These are phyloP conservation scores for Phallusia fumigata DNA, from an alignment of 23 tunicate species.

Conservation along the genomic window DNA sequence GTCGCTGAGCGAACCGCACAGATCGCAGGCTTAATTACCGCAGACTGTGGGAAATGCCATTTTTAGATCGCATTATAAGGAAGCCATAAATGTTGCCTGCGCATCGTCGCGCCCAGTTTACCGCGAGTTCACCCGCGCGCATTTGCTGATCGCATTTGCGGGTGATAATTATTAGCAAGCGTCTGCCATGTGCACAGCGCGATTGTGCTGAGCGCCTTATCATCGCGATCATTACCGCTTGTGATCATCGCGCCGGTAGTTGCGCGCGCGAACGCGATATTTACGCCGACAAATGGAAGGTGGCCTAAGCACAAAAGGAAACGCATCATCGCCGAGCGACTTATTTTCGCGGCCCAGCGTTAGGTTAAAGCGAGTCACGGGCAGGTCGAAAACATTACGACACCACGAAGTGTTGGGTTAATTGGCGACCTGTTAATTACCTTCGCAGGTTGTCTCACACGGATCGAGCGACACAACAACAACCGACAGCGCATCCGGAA, in stretches of 20 bases:
- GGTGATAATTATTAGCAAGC: background rate
- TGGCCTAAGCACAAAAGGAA: constrained; percentile 8
- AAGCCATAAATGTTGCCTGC: background rate
- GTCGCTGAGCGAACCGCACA: background rate
- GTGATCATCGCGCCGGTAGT: background rate
- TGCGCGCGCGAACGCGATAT: constrained; percentile 1
- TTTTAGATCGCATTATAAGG: background rate
- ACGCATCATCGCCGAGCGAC: background rate
- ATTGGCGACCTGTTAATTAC: background rate
- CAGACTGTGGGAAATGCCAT: constrained; percentile 1
- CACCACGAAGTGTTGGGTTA: background rate
- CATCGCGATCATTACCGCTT: background rate
- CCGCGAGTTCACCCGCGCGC: background rate
- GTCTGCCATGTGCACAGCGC: background rate
- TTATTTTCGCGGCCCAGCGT: background rate
- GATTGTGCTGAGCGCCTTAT: background rate
- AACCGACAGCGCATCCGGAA: background rate
- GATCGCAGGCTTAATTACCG: background rate
- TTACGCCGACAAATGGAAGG: background rate
- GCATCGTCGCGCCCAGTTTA: constrained; percentile 6
- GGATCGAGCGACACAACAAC: background rate
- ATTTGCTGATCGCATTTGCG: background rate
- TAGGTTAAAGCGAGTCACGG: background rate
- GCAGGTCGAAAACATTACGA: constrained; percentile 15
- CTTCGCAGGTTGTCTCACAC: constrained; percentile 6